Percentiles rank a stretch among this genome's conserved stretches.
Conservation (phyloP, 1,140 invertebrate species). For the Drosophila bipectinata region DNA sequence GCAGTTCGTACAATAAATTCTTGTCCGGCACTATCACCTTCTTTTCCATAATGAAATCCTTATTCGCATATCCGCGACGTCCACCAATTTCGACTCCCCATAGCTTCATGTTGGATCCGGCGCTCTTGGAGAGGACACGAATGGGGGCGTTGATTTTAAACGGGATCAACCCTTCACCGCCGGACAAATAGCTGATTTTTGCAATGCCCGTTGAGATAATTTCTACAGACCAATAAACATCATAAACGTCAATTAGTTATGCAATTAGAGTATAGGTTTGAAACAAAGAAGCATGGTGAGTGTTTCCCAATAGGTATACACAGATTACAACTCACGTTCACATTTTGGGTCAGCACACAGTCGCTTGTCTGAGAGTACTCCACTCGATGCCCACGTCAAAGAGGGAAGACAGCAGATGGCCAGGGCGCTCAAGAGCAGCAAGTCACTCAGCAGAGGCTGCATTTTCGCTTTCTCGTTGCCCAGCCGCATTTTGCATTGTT, state of each 20-base stretch:
- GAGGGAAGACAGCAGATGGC: conserved; percentile 58
- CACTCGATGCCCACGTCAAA: conserved; percentile 52
- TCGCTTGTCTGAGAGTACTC: conserved; percentile 86
- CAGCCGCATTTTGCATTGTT: conserved; percentile 75
- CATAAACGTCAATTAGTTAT: conserved; percentile 17
- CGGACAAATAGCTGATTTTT: conserved; percentile 85
- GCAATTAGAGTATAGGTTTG: conserved; percentile 9
- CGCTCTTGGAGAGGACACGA: conserved; percentile 89
- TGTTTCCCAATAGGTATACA: conserved; percentile 20
- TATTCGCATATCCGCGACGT: conserved; percentile 88
- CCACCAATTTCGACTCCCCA: conserved; percentile 91
- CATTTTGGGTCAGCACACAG: conserved; percentile 87
- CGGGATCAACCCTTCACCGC: conserved; percentile 86
- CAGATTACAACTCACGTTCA: conserved; percentile 85
- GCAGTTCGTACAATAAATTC: conserved; percentile 52
- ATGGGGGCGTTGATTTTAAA: conserved; percentile 87
- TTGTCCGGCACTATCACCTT: conserved; percentile 45
- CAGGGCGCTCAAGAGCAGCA: conserved; percentile 26
- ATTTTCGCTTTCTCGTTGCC: conserved; percentile 52
- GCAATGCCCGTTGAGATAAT: conserved; percentile 88
- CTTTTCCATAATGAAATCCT: conserved; percentile 84
- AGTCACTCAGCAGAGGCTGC: conserved; percentile 42
- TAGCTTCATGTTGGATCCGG: conserved; percentile 87
- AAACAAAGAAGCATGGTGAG: conserved; percentile 2
- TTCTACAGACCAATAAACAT: conserved; percentile 84